phyloP scores from a whole-genome alignment of 2,888 invertebrate species.

The Orchesellides sinensis region DNA sequence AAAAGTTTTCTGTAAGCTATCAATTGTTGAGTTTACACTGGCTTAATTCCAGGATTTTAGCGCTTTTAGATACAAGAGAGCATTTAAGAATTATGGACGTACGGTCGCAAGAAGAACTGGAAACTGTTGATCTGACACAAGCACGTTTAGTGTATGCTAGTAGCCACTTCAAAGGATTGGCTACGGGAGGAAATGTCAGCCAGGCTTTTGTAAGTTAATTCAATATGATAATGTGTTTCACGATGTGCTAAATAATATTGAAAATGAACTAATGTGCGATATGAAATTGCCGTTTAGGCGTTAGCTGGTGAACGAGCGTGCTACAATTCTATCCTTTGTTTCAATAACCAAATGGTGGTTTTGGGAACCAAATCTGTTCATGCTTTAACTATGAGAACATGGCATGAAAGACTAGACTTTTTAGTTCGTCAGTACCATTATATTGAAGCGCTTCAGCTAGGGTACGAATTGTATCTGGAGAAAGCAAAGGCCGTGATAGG shows the following conservation, averaged over 20 bases:
- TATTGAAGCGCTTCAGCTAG: constrained; percentile 81
- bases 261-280: constrained; percentile 26
- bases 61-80: constrained; percentile 90
- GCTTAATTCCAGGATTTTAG: constrained; percentile 89
- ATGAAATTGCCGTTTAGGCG: constrained; percentile 78
- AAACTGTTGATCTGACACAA: constrained; percentile 87
- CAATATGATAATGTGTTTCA: no score
- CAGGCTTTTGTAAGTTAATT: constrained; percentile 82
- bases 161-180: constrained; percentile 92
- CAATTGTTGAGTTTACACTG: constrained; percentile 87
- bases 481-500: constrained; percentile 82
- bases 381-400: constrained; percentile 78
- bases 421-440: constrained; percentile 79
- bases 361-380: constrained; percentile 84
- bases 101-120: constrained; percentile 89
- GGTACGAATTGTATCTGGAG: constrained; percentile 82
- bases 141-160: constrained; percentile 91
- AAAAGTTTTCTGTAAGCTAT: constrained; percentile 85
- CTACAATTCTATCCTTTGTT: constrained; percentile 84
- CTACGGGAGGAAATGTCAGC: constrained; percentile 96
- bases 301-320: constrained; percentile 86
- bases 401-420: constrained; percentile 79
- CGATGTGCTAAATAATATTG: constrained; percentile 25
- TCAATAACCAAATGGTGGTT: constrained; percentile 84
- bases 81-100: constrained; percentile 93